Evolutionary conservation across 2,113 vertebrate species (phyloP).

Genomic region (Brachionichthys hirsutus): DNA sequence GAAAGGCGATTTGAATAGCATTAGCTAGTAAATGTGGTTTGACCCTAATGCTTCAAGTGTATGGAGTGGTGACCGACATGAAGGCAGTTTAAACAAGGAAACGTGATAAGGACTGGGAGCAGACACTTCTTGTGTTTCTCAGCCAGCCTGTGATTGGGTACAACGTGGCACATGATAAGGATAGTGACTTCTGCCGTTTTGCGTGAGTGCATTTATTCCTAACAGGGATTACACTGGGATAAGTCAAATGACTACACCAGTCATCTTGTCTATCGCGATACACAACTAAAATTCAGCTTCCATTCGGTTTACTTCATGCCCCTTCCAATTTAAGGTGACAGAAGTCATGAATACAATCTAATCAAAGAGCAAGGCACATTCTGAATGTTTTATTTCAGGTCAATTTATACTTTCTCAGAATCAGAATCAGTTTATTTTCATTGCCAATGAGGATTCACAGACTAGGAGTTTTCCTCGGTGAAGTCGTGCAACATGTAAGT

Average conservation of each 20-base stretch:
- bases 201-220: conserved; percentile 12
- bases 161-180: conserved; percentile 8
- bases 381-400: not conserved
- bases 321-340: not conserved
- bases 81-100: conserved; percentile 30
- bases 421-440: no score
- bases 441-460: no score
- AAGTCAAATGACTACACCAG: conserved; percentile 9
- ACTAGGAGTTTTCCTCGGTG: no score
- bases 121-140: conserved; percentile 13
- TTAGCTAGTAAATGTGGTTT: conserved; percentile 10
- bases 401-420: no score
- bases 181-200: conserved; percentile 3
- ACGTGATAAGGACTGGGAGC: conserved; percentile 10
- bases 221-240: conserved; percentile 18
- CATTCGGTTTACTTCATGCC: not conserved
- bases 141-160: conserved; percentile 14
- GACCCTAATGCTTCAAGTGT: conserved; percentile 11
- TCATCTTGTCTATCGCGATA: not conserved
- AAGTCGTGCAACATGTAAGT: no score
- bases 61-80: conserved; percentile 12
- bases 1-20: conserved; percentile 28
- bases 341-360: not conserved
- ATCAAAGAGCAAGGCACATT: not conserved
- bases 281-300: not conserved